Evolutionary conservation across 1,140 invertebrate species (phyloP), one percentile per base, ranked within the genome.

Genomic region (Asbolus verrucosus): DNA sequence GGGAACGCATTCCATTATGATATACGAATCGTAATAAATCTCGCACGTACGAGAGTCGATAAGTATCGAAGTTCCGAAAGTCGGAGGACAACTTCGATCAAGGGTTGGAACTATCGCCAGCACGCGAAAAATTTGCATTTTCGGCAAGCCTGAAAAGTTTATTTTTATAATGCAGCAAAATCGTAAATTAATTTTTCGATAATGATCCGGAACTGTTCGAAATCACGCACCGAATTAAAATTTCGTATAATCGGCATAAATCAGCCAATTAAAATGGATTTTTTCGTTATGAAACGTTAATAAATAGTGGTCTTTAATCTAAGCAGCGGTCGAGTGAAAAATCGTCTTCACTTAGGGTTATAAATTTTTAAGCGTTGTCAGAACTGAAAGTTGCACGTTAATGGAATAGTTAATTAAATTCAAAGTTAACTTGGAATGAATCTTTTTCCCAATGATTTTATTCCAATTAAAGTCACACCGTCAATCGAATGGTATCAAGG

Each of bases 361-460:
- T 36, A 36, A 36, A 36, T 36, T 36, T 11, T 4, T 36, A 36
- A 36, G 2, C 33, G 33, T 36, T 11, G 33, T 2, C 33, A 11
- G 24, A 30, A 6, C n/a, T 11, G 4, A 36, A 36, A 36, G 6
- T 36, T 11, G 33, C 6, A 36, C 33, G 4, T 36, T 36, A 36
- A 36, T 36, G 4, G 33, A 36, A 36, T 36, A 36, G n/a, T 36
- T 36, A 36, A 36, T 36, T 36, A 36, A 36, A 36, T 36, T 11
- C 2, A 36, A 36, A 36, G n/a, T 30, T 30, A 9, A 36, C n/a
- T 36, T n/a, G 33, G 2, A 11, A 36, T 11, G 6, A 11, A 36
- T 36, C 33, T 36, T 36, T 11, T 36, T 11, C 6, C 33, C n/a
- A n/a, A n/a, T n/a, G 33, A 36, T 36, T 36, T 36, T 36, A n/a